Evolutionary conservation across 2,797 vertebrate species (phyloP).

Genomic region (Linurgus olivaceus): DNA sequence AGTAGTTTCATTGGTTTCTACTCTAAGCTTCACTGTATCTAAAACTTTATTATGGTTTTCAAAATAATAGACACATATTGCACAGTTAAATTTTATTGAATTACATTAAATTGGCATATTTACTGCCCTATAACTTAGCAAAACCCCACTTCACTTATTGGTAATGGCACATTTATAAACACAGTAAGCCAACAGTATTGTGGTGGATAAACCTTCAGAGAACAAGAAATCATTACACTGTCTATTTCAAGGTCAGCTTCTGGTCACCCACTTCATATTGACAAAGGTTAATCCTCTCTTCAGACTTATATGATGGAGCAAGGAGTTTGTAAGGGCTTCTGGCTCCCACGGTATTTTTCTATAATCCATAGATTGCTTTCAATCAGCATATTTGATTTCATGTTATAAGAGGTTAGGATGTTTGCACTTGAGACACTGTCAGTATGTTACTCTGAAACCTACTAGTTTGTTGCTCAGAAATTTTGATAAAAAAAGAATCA

Average conservation of each 20-base stretch:
- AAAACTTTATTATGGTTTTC: not conserved
- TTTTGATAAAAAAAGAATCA: not conserved
- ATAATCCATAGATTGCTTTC: not conserved
- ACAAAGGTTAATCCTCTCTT: not conserved
- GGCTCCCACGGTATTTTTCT: not conserved
- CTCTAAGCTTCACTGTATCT: not conserved
- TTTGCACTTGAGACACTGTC: not conserved
- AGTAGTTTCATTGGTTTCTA: not conserved
- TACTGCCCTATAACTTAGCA: not conserved
- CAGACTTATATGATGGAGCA: not conserved
- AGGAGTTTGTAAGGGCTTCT: fast-evolving
- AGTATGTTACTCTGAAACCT: not conserved
- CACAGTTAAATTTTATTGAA: not conserved
- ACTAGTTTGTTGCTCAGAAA: not conserved
- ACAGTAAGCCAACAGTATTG: not conserved
- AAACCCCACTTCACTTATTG: not conserved
- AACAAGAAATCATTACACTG: not conserved
- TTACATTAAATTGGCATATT: not conserved
- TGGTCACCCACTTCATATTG: not conserved
- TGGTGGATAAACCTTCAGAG: not conserved
- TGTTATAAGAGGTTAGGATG: fast-evolving
- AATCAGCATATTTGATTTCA: not conserved
- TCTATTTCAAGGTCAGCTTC: not conserved
- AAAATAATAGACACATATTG: not conserved
- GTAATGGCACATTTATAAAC: not conserved